Percentiles rank a stretch among this genome's conserved stretches.
phyloP scores from a whole-genome alignment of 2,888 invertebrate genomes.

The Lithophane leautieri region DNA sequence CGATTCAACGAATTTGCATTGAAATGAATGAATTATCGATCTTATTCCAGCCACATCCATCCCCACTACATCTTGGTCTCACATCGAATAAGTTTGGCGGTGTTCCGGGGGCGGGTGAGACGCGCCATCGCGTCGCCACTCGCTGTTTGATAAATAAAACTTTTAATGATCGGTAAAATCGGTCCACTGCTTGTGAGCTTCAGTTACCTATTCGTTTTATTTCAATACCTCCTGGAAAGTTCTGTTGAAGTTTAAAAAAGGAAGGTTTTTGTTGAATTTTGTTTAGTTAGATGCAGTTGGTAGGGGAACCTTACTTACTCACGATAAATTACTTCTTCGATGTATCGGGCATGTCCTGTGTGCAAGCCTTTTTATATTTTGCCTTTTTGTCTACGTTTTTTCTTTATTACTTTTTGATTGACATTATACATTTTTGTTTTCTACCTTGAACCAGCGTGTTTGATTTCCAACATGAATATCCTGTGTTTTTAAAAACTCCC shows the following conservation, averaged over 20 bases:
- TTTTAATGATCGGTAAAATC: constrained; percentile 65
- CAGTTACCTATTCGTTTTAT: constrained; percentile 33
- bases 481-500: too few species aligned
- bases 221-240: constrained; percentile 36
- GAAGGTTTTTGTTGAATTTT: constrained; percentile 15
- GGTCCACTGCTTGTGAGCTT: constrained; percentile 20
- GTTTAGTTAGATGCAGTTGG: constrained; percentile 13
- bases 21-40: background rate
- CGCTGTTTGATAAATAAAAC: constrained; percentile 66
- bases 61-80: constrained; percentile 1
- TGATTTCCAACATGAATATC: too few species aligned
- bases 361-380: too few species aligned
- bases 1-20: background rate
- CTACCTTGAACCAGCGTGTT: too few species aligned
- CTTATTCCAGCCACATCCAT: constrained; percentile 20
- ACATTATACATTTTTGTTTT: too few species aligned
- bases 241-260: constrained; percentile 12
- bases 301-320: background rate
- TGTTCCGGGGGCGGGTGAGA: constrained; percentile 67
- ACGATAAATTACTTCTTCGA: background rate
- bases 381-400: too few species aligned
- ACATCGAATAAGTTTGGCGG: constrained; percentile 63
- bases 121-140: constrained; percentile 61
- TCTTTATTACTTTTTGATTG: too few species aligned
- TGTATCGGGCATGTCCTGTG: too few species aligned